phyloP scores from a whole-genome alignment of 2,113 vertebrate genomes.

The Labeo rohita region DNA sequence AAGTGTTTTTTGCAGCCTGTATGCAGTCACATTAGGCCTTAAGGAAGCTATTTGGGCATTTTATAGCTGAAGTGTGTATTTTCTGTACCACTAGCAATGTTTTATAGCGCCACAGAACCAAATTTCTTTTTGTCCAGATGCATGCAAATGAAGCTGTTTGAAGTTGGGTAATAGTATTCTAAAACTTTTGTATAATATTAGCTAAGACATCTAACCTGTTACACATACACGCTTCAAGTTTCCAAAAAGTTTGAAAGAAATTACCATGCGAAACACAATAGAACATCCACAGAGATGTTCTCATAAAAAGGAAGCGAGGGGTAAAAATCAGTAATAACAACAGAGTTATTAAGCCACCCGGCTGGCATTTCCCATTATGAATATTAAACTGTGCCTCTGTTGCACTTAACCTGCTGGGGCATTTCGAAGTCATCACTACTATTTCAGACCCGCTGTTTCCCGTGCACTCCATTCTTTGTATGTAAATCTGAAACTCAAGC shows the following conservation, averaged over 20 bases:
- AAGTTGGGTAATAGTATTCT: neutral
- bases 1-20: neutral
- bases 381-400: conserved; percentile 35
- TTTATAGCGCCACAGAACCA: neutral
- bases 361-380: conserved; percentile 27
- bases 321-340: conserved; percentile 39
- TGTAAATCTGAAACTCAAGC: conserved; percentile 47
- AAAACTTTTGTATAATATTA: neutral
- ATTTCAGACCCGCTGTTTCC: conserved; percentile 35
- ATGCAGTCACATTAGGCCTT: neutral
- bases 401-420: conserved; percentile 25
- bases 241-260: neutral
- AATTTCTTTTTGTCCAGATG: neutral
- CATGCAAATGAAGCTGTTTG: neutral
- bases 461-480: conserved; percentile 20
- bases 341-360: conserved; percentile 35
- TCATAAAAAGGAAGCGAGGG: neutral
- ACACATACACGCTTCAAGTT: neutral
- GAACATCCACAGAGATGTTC: neutral
- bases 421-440: conserved; percentile 24
- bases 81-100: neutral
- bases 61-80: neutral
- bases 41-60: neutral
- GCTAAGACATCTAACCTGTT: conserved; percentile 1
- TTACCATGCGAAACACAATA: neutral